These are phyloP conservation scores for Gastrophysa polygoni DNA, from an alignment of 2,888 invertebrate genomes.

Conservation along the genomic window DNA sequence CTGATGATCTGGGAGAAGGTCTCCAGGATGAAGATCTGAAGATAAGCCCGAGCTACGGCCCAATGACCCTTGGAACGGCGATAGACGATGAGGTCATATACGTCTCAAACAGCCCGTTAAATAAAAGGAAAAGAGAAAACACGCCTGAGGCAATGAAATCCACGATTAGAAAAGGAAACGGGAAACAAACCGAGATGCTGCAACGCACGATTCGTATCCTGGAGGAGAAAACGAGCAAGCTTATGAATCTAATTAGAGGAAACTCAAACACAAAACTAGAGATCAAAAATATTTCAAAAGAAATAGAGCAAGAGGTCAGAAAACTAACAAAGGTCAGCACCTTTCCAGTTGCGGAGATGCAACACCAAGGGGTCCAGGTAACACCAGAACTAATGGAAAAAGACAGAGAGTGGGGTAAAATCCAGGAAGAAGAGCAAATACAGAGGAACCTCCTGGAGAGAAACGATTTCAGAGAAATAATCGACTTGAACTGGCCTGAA, in stretches of 20 bases:
- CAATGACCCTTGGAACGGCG: not conserved
- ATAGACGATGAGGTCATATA: not conserved
- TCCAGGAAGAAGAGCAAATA: not conserved
- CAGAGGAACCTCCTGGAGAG: not conserved
- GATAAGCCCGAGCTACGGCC: not conserved
- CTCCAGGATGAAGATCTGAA: not conserved
- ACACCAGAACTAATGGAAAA: conserved; percentile 5
- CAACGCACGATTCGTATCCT: not conserved
- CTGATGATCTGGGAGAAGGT: not conserved
- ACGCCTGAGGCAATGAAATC: not conserved
- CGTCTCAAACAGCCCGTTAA: not conserved
- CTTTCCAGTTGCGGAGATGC: not conserved
- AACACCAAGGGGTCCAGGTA: not conserved
- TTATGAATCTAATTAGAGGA: not conserved
- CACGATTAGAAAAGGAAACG: not conserved
- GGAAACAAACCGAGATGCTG: not conserved
- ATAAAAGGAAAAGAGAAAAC: not conserved
- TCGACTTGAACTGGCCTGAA: not conserved
- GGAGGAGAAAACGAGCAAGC: not conserved
- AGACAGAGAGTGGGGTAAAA: not conserved
- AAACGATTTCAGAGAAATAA: not conserved
- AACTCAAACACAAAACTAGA: not conserved
- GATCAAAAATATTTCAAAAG: not conserved
- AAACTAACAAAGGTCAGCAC: not conserved
- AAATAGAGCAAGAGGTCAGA: not conserved